phyloP scores from a whole-genome alignment of 2,888 invertebrate genomes.

The Nomada fucata region DNA sequence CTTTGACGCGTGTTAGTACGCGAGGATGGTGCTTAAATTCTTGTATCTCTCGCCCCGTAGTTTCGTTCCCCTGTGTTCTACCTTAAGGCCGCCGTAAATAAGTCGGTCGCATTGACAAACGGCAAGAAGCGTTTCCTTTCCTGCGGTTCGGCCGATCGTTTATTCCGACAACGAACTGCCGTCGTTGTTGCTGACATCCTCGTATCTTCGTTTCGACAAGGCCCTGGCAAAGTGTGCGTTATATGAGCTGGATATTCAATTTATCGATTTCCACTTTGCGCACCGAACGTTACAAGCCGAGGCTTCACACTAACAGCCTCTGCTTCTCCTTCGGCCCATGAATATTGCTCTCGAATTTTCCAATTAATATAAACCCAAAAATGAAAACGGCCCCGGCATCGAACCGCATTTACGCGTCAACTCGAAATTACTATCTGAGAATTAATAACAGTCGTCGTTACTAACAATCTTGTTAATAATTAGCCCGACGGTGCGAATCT shows the following conservation, averaged over 20 bases:
- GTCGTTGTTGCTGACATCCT: slow-evolving; percentile 32
- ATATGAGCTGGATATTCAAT: slow-evolving; percentile 27
- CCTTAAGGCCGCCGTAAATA: slow-evolving; percentile 44
- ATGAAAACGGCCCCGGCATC: no score
- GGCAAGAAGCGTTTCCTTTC: slow-evolving; percentile 34
- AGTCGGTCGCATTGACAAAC: slow-evolving; percentile 55
- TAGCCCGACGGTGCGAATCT: no score
- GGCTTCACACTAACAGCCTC: no score
- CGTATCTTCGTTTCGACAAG: slow-evolving; percentile 34
- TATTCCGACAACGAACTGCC: slow-evolving; percentile 46
- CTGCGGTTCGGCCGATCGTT: slow-evolving; percentile 40
- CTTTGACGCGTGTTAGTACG: background rate
- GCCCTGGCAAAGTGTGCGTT: slow-evolving; percentile 35
- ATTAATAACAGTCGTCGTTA: no score
- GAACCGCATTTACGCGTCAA: no score
- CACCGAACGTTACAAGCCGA: no score
- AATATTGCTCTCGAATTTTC: no score
- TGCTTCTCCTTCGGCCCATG: no score
- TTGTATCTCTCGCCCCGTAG: slow-evolving; percentile 24
- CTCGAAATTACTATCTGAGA: no score
- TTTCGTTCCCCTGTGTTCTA: slow-evolving; percentile 21
- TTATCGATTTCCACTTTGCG: slow-evolving; percentile 34
- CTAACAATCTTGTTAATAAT: no score
- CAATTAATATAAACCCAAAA: no score
- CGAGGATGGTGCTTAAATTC: slow-evolving; percentile 27